Base-by-base conservation (phyloP, 1,140 invertebrate species). In the Neuroterus valhalla region DNA sequence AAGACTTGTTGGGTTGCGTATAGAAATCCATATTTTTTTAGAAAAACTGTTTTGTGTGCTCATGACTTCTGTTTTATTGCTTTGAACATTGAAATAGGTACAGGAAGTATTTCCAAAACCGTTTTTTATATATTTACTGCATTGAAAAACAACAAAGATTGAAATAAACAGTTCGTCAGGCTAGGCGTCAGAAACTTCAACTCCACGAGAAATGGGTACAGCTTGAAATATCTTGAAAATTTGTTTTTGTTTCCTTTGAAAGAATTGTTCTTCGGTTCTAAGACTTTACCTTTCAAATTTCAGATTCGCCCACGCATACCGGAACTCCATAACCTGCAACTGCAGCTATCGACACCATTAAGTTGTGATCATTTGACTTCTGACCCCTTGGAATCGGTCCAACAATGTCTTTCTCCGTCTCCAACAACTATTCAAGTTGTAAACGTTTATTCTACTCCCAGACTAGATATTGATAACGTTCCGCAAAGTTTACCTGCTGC, bases 281-380 rank as follows among this genome's bases (percentile, higher is more conserved):
- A 48, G 48, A 19, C 14, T 48, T 69, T 69, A 44, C 42, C 2
- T 75, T 55, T 6, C 3, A 69, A 17, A 70, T 91, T 92, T 71
- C 79, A 93, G 93, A 92, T 93, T 62, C 89, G 93, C 70, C 93
- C 93, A 23, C 92, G 93, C 70, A 93, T 92, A 86, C 93, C 93
- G 71, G 92, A 93, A 85, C 81, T 93, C 66, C 89, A 89, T 68
- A 90, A 89, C 82, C 83, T 89, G 55, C 89, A 90, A 76, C 75
- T 90, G n/a, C 89, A 89, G 74, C 50, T 89, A 26, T 85, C 87
- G 26, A 86, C 85, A 71, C 84, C 89, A 10, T 72, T 90, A 50
- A 87, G 89, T 70, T 90, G 88, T 71, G 88, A 89, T 62, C 75
- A 82, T 78, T 69, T 90, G 66, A 75, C 74, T 38, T 66, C 82